A percentile compares a stretch with the other conserved stretches of the same genome.
These are phyloP conservation scores for Colostygia pectinataria DNA, from an alignment of 2,888 invertebrate genomes.

Conservation along the genomic window DNA sequence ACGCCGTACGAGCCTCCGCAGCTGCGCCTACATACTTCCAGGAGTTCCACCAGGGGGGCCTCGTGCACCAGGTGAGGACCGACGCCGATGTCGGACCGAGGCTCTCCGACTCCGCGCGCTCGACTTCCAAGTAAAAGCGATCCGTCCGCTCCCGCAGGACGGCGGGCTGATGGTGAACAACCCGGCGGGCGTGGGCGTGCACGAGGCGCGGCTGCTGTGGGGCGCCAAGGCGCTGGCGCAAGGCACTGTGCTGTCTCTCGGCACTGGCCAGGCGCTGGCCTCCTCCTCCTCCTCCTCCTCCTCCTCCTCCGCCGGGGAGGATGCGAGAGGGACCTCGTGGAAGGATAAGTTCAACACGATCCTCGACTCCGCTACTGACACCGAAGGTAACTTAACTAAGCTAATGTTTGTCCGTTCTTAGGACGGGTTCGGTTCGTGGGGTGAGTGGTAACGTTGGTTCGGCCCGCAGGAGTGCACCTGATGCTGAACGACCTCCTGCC, in stretches of 20 bases:
- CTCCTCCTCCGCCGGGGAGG: conserved; percentile 22
- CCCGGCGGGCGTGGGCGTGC: conserved; percentile 93
- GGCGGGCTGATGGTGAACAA: conserved; percentile 94
- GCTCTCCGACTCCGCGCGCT: too few species aligned
- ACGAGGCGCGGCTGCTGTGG: conserved; percentile 93
- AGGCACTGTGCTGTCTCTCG: conserved; percentile 90
- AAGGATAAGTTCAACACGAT: conserved; percentile 91
- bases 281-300: conserved; percentile 28
- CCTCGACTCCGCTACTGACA: conserved; percentile 93
- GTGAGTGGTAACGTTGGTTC: background rate
- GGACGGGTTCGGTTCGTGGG: too few species aligned
- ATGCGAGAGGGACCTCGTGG: conserved; percentile 81
- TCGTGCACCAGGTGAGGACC: conserved; percentile 87
- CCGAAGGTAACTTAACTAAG: conserved; percentile 91
- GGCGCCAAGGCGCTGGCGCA: conserved; percentile 86
- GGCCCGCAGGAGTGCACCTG: conserved; percentile 87
- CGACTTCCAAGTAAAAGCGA: too few species aligned
- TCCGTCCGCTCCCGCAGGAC: too few species aligned
- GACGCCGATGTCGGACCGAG: too few species aligned
- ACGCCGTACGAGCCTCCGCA: conserved; percentile 93
- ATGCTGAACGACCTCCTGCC: conserved; percentile 90
- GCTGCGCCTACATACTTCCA: conserved; percentile 96
- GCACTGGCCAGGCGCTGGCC: conserved; percentile 86
- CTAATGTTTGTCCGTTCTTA: too few species aligned
- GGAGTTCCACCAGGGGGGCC: conserved; percentile 88